Evolutionary conservation across 2,113 vertebrate genomes (phyloP).

Genomic region (Microtus montanus): DNA sequence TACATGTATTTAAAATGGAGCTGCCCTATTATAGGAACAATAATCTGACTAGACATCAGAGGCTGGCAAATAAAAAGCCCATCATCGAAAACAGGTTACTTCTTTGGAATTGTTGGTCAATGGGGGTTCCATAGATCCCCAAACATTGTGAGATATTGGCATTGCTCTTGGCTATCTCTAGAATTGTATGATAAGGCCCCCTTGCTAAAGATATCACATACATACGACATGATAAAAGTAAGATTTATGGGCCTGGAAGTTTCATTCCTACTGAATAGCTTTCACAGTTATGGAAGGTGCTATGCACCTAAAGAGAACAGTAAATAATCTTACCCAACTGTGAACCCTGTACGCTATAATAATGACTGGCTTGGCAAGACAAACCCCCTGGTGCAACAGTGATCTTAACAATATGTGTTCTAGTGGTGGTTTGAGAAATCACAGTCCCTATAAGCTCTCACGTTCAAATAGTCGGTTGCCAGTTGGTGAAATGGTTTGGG

Average conservation of each 20-base stretch:
- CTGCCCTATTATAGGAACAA: not conserved
- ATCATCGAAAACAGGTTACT: not conserved
- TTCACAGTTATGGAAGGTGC: not conserved
- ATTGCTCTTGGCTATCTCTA: not conserved
- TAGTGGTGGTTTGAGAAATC: not conserved
- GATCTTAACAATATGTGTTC: not conserved
- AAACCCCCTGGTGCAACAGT: too few species aligned
- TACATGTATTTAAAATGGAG: not conserved
- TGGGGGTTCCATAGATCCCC: not conserved
- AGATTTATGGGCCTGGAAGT: not conserved
- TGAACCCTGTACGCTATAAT: not conserved
- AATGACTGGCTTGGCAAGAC: not conserved
- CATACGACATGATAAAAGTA: not conserved
- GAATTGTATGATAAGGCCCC: not conserved
- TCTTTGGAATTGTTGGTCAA: not conserved
- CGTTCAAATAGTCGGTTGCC: not conserved
- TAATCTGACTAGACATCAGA: not conserved
- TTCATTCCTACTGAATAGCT: not conserved
- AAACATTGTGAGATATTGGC: not conserved
- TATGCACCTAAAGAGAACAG: too few species aligned
- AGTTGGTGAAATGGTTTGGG: not conserved
- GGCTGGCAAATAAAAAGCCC: not conserved
- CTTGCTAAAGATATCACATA: not conserved
- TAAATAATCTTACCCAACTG: not conserved
- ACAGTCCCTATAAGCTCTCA: not conserved